A percentile compares a stretch with the other conserved stretches of the same genome.
Evolutionary conservation across 2,888 invertebrate species (phyloP).

Genomic region (Hanleya hanleyi): DNA sequence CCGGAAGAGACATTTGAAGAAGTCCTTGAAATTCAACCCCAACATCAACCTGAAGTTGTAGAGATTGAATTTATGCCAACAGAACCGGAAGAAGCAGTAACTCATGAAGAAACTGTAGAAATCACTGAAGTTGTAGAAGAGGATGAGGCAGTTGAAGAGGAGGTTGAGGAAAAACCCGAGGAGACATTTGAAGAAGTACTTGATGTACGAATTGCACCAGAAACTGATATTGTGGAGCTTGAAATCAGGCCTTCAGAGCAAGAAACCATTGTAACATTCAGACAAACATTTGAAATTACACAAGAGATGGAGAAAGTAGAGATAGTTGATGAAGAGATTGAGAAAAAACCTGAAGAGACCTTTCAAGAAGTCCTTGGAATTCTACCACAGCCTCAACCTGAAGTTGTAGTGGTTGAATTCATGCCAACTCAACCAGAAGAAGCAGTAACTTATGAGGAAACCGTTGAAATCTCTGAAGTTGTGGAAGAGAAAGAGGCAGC

Average conservation of each 20-base stretch:
- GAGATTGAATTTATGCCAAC: too few relatives aligned
- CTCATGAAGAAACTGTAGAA: too few relatives aligned
- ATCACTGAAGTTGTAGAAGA: too few relatives aligned
- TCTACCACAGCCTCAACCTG: background rate
- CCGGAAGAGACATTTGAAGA: too few relatives aligned
- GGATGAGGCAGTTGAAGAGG: too few relatives aligned
- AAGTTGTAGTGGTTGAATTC: conserved; percentile 3
- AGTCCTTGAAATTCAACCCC: too few relatives aligned
- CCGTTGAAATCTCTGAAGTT: background rate
- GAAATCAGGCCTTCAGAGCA: background rate
- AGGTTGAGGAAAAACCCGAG: too few relatives aligned
- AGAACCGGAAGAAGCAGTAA: too few relatives aligned
- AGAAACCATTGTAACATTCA: background rate
- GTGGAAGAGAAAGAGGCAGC: background rate
- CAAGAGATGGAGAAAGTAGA: background rate
- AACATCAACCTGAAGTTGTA: too few relatives aligned
- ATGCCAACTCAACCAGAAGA: background rate
- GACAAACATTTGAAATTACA: background rate
- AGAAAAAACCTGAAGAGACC: conserved; percentile 11
- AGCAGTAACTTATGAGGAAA: background rate
- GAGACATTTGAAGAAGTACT: too few relatives aligned
- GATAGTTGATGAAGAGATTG: background rate
- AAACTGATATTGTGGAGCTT: conserved; percentile 8
- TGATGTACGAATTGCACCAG: too few relatives aligned
- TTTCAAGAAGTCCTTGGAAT: conserved; percentile 4